Evolutionary conservation across 2,888 invertebrate genomes (phyloP).

Genomic region (Torymus auratus): DNA sequence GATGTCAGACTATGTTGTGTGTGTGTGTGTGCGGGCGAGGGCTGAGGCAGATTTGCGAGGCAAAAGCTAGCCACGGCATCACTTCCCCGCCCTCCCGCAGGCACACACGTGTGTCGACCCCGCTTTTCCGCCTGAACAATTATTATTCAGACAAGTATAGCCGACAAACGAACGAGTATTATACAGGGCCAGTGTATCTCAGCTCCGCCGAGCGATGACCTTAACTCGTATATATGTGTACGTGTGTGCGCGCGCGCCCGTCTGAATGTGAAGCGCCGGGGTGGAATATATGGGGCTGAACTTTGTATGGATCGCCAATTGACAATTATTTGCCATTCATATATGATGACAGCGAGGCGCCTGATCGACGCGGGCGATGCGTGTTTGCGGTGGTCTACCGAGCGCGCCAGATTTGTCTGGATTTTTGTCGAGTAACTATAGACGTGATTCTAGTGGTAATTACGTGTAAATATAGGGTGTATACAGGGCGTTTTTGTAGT

Average conservation of each 20-base stretch:
- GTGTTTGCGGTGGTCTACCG: too few species aligned
- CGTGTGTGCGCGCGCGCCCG: too few species aligned
- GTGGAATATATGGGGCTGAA: neutral
- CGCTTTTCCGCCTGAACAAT: slow-evolving; percentile 52
- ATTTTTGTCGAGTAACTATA: too few species aligned
- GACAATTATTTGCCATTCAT: slow-evolving; percentile 29
- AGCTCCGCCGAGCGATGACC: slow-evolving; percentile 10
- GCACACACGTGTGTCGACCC: neutral
- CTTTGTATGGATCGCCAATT: slow-evolving; percentile 20
- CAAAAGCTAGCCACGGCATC: slow-evolving; percentile 5
- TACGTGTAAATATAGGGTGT: too few species aligned
- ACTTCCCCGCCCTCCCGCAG: neutral
- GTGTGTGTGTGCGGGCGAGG: neutral
- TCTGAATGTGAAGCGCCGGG: too few species aligned
- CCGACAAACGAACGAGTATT: slow-evolving; percentile 19
- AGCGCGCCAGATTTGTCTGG: too few species aligned
- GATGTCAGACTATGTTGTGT: slow-evolving; percentile 13
- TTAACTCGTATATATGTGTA: too few species aligned
- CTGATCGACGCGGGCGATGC: too few species aligned
- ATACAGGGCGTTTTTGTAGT: too few species aligned
- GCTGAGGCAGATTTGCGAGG: slow-evolving; percentile 36
- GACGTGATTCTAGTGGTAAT: too few species aligned
- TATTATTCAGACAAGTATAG: slow-evolving; percentile 49
- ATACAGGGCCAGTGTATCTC: neutral
- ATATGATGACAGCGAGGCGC: too few species aligned